Evolutionary conservation across 2,888 invertebrate genomes (phyloP).

Genomic region (Antheraea assamensis): DNA sequence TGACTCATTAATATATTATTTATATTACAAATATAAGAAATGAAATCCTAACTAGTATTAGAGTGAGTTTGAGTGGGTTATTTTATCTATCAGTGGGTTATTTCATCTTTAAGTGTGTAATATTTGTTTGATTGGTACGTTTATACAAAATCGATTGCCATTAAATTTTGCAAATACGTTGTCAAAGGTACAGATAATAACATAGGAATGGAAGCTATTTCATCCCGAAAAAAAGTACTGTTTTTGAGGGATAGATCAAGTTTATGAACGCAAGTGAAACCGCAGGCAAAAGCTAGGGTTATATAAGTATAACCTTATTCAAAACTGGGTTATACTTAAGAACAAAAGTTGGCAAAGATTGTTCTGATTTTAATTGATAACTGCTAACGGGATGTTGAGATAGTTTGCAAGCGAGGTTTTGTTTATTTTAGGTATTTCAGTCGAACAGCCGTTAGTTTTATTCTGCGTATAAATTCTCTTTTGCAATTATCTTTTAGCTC

Average conservation of each 20-base stretch:
- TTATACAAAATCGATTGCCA: too few relatives aligned
- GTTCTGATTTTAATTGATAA: slow-evolving; percentile 11
- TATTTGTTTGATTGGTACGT: too few relatives aligned
- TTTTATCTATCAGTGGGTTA: too few relatives aligned
- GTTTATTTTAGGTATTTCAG: slow-evolving; percentile 1
- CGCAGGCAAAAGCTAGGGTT: not conserved
- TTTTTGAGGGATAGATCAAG: too few relatives aligned
- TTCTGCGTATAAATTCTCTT: not conserved
- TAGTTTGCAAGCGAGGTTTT: slow-evolving; percentile 2
- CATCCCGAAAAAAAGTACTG: too few relatives aligned
- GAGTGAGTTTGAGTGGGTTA: too few relatives aligned
- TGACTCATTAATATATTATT: not conserved
- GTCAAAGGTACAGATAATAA: too few relatives aligned
- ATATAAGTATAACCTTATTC: not conserved
- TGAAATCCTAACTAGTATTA: not conserved
- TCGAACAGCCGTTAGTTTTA: slow-evolving; percentile 1
- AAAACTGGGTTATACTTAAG: not conserved
- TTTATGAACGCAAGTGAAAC: too few relatives aligned
- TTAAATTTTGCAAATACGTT: too few relatives aligned
- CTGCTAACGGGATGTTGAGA: slow-evolving; percentile 2
- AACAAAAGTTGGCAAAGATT: not conserved
- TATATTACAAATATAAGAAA: not conserved
- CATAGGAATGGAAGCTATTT: too few relatives aligned
- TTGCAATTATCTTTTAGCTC: slow-evolving; percentile 7
- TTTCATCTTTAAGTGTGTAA: too few relatives aligned